These are phyloP conservation scores for Siniperca knerii DNA, from an alignment of 2,113 vertebrate genomes.

Conservation along the genomic window DNA sequence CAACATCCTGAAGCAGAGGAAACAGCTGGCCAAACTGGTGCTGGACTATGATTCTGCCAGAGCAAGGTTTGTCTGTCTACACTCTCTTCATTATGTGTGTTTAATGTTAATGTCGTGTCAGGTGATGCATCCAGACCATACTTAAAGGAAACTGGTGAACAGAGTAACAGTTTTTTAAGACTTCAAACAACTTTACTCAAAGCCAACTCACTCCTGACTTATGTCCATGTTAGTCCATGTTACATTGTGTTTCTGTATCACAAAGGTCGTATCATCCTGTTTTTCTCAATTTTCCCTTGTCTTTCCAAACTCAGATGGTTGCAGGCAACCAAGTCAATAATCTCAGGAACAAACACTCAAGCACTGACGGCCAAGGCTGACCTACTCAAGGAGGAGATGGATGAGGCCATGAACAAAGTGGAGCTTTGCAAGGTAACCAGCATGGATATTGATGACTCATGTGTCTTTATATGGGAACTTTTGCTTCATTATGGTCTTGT, in stretches of 20 bases:
- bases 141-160: background rate
- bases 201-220: background rate
- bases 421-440: constrained; percentile 95
- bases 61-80: constrained; percentile 87
- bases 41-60: constrained; percentile 98
- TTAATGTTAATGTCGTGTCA: background rate
- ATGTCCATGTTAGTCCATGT: background rate
- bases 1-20: constrained; percentile 98
- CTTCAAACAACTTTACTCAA: background rate
- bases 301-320: constrained; percentile 87
- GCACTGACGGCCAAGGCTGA: constrained; percentile 97
- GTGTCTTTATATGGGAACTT: background rate
- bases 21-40: constrained; percentile 94
- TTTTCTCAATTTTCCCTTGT: background rate
- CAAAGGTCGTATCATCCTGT: background rate
- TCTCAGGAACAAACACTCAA: constrained; percentile 97
- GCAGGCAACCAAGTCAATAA: constrained; percentile 96
- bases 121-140: background rate
- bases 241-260: background rate
- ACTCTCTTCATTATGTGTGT: background rate
- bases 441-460: background rate
- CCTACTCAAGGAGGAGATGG: constrained; percentile 97
- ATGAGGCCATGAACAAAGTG: constrained; percentile 98
- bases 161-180: background rate
- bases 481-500: background rate